Conservation (phyloP, 2,113 vertebrate species). For the Danio rerio region DNA sequence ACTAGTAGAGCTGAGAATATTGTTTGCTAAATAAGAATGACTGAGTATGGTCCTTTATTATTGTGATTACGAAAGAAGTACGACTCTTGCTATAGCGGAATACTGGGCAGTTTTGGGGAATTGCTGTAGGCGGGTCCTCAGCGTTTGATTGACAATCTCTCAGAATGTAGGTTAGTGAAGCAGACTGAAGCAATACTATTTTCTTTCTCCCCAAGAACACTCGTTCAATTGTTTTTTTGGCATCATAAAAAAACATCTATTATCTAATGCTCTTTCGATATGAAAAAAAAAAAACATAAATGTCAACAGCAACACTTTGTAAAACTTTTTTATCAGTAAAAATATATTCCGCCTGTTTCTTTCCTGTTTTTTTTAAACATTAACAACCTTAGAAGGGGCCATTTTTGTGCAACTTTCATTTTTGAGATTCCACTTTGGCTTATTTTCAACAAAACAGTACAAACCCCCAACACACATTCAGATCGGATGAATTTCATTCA, state of each 20-base stretch:
- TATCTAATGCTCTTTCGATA: slow-evolving; percentile 58
- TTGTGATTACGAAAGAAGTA: background rate
- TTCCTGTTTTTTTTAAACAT: slow-evolving; percentile 50
- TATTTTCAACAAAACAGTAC: slow-evolving; percentile 54
- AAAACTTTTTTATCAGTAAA: slow-evolving; percentile 39
- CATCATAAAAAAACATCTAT: slow-evolving; percentile 71
- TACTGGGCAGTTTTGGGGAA: slow-evolving; percentile 56
- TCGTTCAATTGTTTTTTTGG: slow-evolving; percentile 60
- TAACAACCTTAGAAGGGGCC: slow-evolving; percentile 62
- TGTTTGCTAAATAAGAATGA: slow-evolving; percentile 14
- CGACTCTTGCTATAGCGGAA: slow-evolving; percentile 55
- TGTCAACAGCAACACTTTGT: slow-evolving; percentile 58
- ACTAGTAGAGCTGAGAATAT: slow-evolving; percentile 41
- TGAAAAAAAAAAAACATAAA: slow-evolving; percentile 57
- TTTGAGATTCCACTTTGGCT: slow-evolving; percentile 72
- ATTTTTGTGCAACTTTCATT: slow-evolving; percentile 70
- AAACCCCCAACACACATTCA: slow-evolving; percentile 60
- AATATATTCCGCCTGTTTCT: slow-evolving; percentile 49
- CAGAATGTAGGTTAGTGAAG: slow-evolving; percentile 36
- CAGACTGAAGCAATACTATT: slow-evolving; percentile 31
- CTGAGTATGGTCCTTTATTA: slow-evolving; percentile 42
- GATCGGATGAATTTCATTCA: slow-evolving; percentile 33
- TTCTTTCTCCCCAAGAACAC: slow-evolving; percentile 1
- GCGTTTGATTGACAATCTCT: slow-evolving; percentile 59
- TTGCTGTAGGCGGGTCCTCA: slow-evolving; percentile 59